phyloP scores from a whole-genome alignment of 2,113 vertebrate genomes.

The Megaceryle torquata region DNA sequence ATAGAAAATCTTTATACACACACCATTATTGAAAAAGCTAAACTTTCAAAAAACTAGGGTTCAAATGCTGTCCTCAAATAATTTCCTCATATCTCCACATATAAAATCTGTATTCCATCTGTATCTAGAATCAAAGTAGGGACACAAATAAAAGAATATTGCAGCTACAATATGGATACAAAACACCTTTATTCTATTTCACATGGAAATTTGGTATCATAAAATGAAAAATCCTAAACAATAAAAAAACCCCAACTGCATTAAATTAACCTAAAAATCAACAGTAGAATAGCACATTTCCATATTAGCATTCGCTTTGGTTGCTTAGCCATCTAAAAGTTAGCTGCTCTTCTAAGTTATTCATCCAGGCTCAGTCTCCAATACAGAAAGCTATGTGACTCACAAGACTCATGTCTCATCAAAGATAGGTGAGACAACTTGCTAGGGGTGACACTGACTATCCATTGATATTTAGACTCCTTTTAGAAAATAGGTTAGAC shows the following conservation, averaged over 20 bases:
- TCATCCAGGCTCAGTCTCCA: background rate
- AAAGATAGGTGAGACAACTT: background rate
- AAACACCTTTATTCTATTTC: background rate
- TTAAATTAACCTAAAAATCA: background rate
- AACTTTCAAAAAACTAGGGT: background rate
- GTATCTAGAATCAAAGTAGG: background rate
- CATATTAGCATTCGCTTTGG: background rate
- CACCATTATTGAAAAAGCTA: background rate
- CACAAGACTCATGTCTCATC: background rate
- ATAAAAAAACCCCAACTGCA: background rate
- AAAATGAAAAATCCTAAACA: background rate
- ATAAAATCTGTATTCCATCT: background rate
- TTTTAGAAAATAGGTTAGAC: background rate
- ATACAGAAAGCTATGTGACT: fast-evolving
- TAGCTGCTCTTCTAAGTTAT: background rate
- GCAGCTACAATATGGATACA: background rate
- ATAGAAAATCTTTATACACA: background rate
- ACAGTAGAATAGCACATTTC: background rate
- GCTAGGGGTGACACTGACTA: background rate
- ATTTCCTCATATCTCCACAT: background rate
- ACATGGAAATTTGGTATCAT: background rate
- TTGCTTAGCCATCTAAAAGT: background rate
- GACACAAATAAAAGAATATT: background rate
- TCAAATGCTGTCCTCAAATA: background rate
- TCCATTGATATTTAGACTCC: background rate